Evolutionary conservation across 2,113 vertebrate genomes (phyloP).

Genomic region (Ictalurus punctatus): DNA sequence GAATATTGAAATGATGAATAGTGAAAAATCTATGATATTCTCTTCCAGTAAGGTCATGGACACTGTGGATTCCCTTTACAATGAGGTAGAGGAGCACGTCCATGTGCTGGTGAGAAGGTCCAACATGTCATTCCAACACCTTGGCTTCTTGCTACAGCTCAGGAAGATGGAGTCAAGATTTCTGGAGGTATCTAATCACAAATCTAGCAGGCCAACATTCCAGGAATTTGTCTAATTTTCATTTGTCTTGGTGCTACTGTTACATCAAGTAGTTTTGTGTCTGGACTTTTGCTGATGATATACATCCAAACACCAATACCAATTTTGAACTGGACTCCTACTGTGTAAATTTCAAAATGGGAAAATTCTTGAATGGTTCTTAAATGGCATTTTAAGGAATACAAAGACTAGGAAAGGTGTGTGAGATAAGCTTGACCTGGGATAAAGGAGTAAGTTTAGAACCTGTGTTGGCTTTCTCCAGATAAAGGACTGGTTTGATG

Average conservation of each 20-base stretch:
- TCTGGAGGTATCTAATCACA: slow-evolving; percentile 71
- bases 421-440: background rate
- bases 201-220: background rate
- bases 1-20: background rate
- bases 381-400: background rate
- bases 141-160: slow-evolving; percentile 80
- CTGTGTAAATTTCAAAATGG: background rate
- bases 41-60: slow-evolving; percentile 76
- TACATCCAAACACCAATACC: background rate
- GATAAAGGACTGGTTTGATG: slow-evolving; percentile 84
- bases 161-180: slow-evolving; percentile 78
- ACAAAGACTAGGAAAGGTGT: background rate
- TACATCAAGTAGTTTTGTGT: background rate
- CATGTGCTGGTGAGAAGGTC: slow-evolving; percentile 84
- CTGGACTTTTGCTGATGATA: background rate
- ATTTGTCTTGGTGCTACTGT: background rate
- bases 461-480: slow-evolving; percentile 52
- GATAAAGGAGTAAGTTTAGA: background rate
- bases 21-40: background rate
- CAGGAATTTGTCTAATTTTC: background rate
- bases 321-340: background rate
- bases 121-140: slow-evolving; percentile 80
- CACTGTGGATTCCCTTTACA: slow-evolving; percentile 76
- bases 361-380: background rate
- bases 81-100: slow-evolving; percentile 83